Evolutionary conservation across 2,113 vertebrate species (phyloP).

Genomic region (western clawed frog (Xenopus tropicalis)): UCB_Xtro_10.0 CM004448.2:117055001-117055500

Average conservation of each 20-base stretch:
- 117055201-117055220: not conserved
- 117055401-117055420: too few relatives aligned
- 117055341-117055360: too few relatives aligned
- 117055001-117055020: not conserved
- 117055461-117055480: too few relatives aligned
- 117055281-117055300: too few relatives aligned
- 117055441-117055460: too few relatives aligned
- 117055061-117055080: not conserved
- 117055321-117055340: too few relatives aligned
- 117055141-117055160: not conserved
- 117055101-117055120: not conserved
- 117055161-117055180: not conserved
- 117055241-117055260: not conserved
- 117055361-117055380: too few relatives aligned
- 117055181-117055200: not conserved
- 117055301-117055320: too few relatives aligned
- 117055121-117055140: not conserved
- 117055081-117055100: not conserved
- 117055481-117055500: too few relatives aligned
- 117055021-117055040: constrained; percentile 4
- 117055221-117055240: not conserved
- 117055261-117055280: too few relatives aligned
- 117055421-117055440: too few relatives aligned
- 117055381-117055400: too few relatives aligned
- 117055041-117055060: not conserved